Conservation (phyloP, 2,797 vertebrate species). For the Sebastes hopkinsi region DNA sequence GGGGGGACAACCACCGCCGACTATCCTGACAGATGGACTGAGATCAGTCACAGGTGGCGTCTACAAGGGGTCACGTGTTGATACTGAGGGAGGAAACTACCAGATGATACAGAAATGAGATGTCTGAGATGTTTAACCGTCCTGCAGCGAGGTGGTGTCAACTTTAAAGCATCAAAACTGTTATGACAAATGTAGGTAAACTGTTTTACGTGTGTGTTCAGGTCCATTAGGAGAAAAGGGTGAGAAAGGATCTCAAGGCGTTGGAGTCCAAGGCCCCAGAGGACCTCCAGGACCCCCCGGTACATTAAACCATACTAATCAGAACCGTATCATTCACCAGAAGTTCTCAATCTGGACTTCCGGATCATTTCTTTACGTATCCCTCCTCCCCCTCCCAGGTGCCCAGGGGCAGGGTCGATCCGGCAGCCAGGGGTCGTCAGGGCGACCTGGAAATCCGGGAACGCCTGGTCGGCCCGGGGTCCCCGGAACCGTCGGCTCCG, state of each 20-base stretch:
- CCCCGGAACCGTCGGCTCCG: slow-evolving; percentile 87
- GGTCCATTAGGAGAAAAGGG: slow-evolving; percentile 91
- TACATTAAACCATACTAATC: slow-evolving; percentile 41
- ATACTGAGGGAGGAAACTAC: not conserved
- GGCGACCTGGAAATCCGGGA: slow-evolving; percentile 92
- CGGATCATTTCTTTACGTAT: fast-evolving
- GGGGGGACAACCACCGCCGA: not conserved
- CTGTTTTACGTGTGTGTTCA: slow-evolving; percentile 58
- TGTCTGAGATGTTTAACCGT: not conserved
- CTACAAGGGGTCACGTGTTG: not conserved
- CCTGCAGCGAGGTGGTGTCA: not conserved
- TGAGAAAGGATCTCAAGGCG: slow-evolving; percentile 89
- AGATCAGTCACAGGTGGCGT: no score
- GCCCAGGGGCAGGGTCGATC: slow-evolving; percentile 90
- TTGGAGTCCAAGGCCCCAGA: slow-evolving; percentile 92
- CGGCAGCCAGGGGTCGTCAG: slow-evolving; percentile 87
- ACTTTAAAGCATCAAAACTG: not conserved
- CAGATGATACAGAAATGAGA: not conserved
- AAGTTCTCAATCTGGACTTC: not conserved
- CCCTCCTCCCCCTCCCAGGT: slow-evolving; percentile 71
- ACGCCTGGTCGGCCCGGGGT: slow-evolving; percentile 86
- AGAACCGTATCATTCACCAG: fast-evolving
- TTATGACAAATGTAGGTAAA: not conserved
- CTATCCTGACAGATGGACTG: no score
- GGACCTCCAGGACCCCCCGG: slow-evolving; percentile 91